Conservation (phyloP, 2,797 vertebrate species). For the Champsocephalus esox region DNA sequence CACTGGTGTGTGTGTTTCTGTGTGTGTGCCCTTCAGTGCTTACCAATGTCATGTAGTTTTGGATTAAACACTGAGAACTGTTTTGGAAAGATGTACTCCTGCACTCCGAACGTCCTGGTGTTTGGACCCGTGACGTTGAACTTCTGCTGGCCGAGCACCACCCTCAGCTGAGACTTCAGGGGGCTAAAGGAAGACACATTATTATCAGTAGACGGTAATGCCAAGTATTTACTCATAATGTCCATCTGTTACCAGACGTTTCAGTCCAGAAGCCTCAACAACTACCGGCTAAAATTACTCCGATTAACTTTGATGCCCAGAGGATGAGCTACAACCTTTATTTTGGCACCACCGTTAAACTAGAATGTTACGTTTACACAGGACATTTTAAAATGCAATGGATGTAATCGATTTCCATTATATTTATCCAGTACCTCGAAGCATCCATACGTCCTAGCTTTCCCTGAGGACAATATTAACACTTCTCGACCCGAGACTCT, state of each 20-base stretch:
- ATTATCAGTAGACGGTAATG: background rate
- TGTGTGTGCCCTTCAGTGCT: constrained; percentile 41
- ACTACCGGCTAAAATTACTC: background rate
- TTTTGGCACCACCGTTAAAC: background rate
- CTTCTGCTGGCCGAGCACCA: constrained; percentile 93
- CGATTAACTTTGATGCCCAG: background rate
- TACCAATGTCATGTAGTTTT: constrained; percentile 94
- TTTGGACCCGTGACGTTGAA: constrained; percentile 89
- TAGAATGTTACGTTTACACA: background rate
- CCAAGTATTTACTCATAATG: background rate
- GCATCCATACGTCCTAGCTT: background rate
- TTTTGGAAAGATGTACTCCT: constrained; percentile 88
- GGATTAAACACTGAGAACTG: constrained; percentile 89
- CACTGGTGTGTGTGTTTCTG: constrained; percentile 39
- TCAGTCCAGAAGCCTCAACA: background rate
- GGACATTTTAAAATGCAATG: background rate
- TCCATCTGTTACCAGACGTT: background rate
- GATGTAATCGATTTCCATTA: background rate
- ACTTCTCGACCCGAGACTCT: background rate
- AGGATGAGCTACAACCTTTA: background rate
- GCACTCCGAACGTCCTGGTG: constrained; percentile 88
- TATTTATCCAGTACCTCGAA: background rate
- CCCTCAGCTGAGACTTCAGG: constrained; percentile 81
- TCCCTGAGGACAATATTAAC: background rate
- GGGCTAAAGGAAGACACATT: constrained; percentile 81